Base-by-base conservation (phyloP, 2,888 invertebrate genomes). In the Idaea aversata region DNA sequence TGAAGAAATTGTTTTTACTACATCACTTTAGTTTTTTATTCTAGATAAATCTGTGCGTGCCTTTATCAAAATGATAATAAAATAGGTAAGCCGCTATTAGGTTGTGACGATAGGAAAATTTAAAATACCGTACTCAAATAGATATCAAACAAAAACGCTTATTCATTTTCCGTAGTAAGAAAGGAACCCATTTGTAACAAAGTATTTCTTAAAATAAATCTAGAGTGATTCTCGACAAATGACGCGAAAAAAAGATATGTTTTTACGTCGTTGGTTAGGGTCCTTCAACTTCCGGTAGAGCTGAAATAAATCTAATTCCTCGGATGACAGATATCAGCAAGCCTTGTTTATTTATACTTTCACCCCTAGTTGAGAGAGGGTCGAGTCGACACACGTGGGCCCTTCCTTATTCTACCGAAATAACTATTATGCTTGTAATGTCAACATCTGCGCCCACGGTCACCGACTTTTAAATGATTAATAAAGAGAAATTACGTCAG, bases 281-380 rank as follows among this genome's bases (percentile, higher is more conserved):
- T 88, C 88, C 83, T 90, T 89, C 88, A 90, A 87, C 91, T 91
- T 90, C 88, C 85, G 87, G 80, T 78, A 81, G 81, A 86, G 86
- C 88, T 83, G 88, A 91, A 90, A 92, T 92, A 90, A 92, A 92
- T 92, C 90, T 91, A 90, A 91, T 90, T 88, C 90, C 75, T 89
- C 76, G 87, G 88, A 91, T 93, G 93, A 92, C 91, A 91, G 91
- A 91, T 91, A 93, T 91, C 93, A 91, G 92, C 89, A 88, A 91
- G 89, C 84, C 88, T 89, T 88, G 91, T 92, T 91, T 93, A 93
- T 93, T 91, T 92, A 90, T 93, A 91, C 86, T 89, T 90, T 90
- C 86, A 87, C 86, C 87, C 87, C 76, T 77, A 79, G 77, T 77
- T 81, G 72, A 74, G 71, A 80, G 83, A 85, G 89, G 89, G 88